Percentiles rank a stretch among this genome's conserved stretches.
phyloP scores from a whole-genome alignment of 2,797 vertebrate genomes.

The Protosalanx chinensis region DNA sequence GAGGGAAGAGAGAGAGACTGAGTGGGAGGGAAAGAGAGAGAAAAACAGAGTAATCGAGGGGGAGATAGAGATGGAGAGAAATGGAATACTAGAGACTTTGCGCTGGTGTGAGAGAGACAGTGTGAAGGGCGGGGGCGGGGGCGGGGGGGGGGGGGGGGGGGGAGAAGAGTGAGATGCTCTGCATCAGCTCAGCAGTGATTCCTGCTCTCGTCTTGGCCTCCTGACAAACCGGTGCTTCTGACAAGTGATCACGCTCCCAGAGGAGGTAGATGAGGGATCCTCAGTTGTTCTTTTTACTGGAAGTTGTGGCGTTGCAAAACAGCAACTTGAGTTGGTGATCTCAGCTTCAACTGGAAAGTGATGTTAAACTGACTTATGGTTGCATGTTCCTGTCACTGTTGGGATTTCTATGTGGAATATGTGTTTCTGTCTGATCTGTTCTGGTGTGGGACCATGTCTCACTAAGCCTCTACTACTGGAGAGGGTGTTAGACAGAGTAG shows the following conservation, averaged over 20 bases:
- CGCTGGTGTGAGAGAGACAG: not conserved
- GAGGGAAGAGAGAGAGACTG: slow-evolving; percentile 3
- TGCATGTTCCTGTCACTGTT: too few relatives aligned
- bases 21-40: not conserved
- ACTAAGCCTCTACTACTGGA: not conserved
- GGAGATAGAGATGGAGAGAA: not conserved
- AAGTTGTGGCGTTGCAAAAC: not conserved
- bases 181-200: slow-evolving; percentile 51
- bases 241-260: slow-evolving; percentile 35
- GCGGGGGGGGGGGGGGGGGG: not conserved
- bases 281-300: not conserved
- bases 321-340: too few relatives aligned
- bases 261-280: slow-evolving; percentile 25
- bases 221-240: slow-evolving; percentile 28
- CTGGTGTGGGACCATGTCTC: not conserved
- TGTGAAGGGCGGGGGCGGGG: not conserved
- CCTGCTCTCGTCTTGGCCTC: slow-evolving; percentile 34
- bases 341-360: too few relatives aligned
- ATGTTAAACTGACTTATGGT: too few relatives aligned
- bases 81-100: too few relatives aligned
- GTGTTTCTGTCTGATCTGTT: not conserved
- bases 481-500: not conserved
- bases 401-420: not conserved
- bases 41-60: too few relatives aligned
- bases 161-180: slow-evolving; percentile 17